Percentiles rank a stretch among this genome's conserved stretches.
Evolutionary conservation across 2,888 invertebrate species (phyloP).

Genomic region (Cerceris rybyensis): DNA sequence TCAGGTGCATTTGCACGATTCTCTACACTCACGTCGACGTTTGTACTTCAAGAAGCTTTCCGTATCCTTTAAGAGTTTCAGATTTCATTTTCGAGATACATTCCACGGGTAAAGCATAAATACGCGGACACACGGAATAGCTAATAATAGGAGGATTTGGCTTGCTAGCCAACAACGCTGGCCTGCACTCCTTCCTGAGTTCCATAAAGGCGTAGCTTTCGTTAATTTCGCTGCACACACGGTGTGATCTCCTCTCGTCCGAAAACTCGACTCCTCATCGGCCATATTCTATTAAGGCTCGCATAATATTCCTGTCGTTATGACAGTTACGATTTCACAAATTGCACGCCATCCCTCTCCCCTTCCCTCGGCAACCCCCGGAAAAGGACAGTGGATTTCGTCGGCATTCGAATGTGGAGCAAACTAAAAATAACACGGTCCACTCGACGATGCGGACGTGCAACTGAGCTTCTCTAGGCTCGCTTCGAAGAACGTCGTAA

Average conservation of each 20-base stretch:
- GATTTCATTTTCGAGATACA: slow-evolving; percentile 73
- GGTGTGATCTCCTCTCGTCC: slow-evolving; percentile 16
- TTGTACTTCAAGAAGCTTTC: slow-evolving; percentile 24
- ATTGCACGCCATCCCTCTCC: slow-evolving; percentile 7
- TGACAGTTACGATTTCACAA: slow-evolving; percentile 29
- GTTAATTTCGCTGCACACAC: slow-evolving; percentile 52
- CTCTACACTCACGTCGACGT: neutral
- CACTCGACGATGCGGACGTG: neutral
- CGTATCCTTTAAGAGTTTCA: slow-evolving; percentile 63
- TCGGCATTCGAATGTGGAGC: slow-evolving; percentile 43
- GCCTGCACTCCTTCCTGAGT: slow-evolving; percentile 54
- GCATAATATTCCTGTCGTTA: slow-evolving; percentile 27
- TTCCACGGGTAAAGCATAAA: slow-evolving; percentile 69
- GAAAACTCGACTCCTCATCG: slow-evolving; percentile 12
- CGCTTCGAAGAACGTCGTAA: no score
- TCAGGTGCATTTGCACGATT: no score
- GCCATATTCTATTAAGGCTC: slow-evolving; percentile 7
- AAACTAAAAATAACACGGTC: slow-evolving; percentile 40
- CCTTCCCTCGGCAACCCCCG: neutral
- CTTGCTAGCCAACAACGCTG: slow-evolving; percentile 73
- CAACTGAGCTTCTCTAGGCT: no score
- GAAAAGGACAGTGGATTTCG: slow-evolving; percentile 20
- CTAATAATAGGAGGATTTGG: slow-evolving; percentile 79
- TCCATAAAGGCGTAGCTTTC: slow-evolving; percentile 61
- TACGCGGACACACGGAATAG: slow-evolving; percentile 71